A percentile compares a stretch with the other conserved stretches of the same genome.
These are phyloP conservation scores for Microtus richardsoni DNA, from an alignment of 2,113 vertebrate genomes.

Conservation along the genomic window DNA sequence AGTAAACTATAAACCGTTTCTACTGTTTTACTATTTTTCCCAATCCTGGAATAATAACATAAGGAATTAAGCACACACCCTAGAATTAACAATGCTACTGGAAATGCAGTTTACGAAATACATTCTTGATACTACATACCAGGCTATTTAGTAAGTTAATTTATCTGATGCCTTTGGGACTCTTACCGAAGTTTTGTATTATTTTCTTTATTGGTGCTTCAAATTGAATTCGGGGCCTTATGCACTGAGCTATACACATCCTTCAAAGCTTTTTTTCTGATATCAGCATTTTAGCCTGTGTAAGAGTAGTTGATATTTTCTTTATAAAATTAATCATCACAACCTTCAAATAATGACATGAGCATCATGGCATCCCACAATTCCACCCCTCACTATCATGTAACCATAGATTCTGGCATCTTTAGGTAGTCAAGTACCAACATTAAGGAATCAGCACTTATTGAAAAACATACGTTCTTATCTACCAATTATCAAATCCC, in stretches of 20 bases:
- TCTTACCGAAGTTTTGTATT: not conserved
- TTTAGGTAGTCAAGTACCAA: not conserved
- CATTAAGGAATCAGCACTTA: not conserved
- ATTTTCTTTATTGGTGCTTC: not conserved
- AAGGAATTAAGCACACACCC: not conserved
- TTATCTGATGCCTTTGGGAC: not conserved
- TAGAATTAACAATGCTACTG: fast-evolving
- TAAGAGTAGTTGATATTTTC: not conserved
- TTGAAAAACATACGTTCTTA: not conserved
- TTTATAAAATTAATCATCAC: not conserved
- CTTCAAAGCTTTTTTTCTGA: not conserved
- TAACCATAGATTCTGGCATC: not conserved
- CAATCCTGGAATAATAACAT: not conserved
- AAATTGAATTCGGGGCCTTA: not conserved
- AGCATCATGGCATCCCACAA: not conserved
- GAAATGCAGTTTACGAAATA: not conserved
- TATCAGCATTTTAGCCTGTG: not conserved
- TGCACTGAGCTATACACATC: not conserved
- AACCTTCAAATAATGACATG: not conserved
- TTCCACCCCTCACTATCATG: not conserved
- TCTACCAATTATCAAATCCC: not conserved
- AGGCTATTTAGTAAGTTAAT: not conserved
- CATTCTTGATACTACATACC: not conserved
- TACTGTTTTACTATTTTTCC: not conserved
- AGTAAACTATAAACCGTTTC: not conserved